phyloP scores from a whole-genome alignment of 2,797 vertebrate species.

The Mormyrops attenuatus region DNA sequence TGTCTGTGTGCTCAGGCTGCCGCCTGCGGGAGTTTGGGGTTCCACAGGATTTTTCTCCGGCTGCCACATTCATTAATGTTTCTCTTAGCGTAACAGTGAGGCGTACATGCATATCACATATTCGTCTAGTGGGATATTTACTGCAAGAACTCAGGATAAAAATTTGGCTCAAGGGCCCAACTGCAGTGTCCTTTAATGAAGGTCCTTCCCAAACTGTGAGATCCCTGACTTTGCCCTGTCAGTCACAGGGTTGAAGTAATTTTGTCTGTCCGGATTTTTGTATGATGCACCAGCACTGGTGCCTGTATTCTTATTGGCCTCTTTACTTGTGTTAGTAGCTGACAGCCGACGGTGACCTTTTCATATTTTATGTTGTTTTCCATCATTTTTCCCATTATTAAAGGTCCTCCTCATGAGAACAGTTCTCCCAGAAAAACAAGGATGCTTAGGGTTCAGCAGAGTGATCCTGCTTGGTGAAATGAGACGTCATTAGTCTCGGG shows the following conservation, averaged over 20 bases:
- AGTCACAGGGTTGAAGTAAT: not conserved
- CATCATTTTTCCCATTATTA: not conserved
- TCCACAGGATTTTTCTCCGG: not conserved
- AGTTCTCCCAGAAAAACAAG: not conserved
- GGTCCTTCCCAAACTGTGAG: not conserved
- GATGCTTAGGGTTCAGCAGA: not conserved
- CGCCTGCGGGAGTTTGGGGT: not conserved
- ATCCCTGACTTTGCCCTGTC: not conserved
- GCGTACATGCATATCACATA: not conserved
- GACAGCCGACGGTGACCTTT: not conserved
- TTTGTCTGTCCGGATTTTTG: not conserved
- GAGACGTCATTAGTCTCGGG: not conserved
- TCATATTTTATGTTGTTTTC: not conserved
- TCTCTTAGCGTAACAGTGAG: not conserved
- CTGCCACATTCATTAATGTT: not conserved
- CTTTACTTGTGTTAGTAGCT: not conserved
- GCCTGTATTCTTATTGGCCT: not conserved
- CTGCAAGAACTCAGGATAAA: not conserved
- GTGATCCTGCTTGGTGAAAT: not conserved
- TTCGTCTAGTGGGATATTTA: not conserved
- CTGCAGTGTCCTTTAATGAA: not conserved
- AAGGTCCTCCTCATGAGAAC: not conserved
- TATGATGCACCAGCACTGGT: not conserved
- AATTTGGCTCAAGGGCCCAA: not conserved
- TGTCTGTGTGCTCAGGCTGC: not conserved